Conservation (phyloP, 2,113 vertebrate genomes). For the Smithornis capensis region DNA sequence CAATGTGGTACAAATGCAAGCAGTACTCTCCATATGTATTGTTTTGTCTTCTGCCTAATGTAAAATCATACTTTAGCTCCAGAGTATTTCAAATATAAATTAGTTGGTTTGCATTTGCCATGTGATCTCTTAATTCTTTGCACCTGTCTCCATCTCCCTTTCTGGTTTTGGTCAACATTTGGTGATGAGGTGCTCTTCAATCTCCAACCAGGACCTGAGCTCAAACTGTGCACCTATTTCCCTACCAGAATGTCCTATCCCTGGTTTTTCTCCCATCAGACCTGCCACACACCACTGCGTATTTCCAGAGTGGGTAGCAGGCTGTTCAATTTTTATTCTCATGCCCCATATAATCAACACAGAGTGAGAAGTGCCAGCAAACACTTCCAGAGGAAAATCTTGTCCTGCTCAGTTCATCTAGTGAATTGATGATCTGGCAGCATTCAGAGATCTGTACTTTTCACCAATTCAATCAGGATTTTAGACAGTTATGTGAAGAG, state of each 20-base stretch:
- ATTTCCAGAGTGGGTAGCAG: neutral
- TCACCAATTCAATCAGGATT: neutral
- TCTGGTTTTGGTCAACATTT: neutral
- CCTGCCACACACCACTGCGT: neutral
- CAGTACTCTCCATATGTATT: conserved; percentile 47
- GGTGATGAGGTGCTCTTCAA: neutral
- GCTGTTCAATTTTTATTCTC: neutral
- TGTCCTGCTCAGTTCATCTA: neutral
- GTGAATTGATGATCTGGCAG: conserved; percentile 12
- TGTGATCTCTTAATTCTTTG: neutral
- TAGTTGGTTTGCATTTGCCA: neutral
- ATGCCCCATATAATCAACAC: neutral
- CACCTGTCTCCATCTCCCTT: neutral
- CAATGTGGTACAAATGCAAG: conserved; percentile 34
- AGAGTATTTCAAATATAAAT: conserved; percentile 17
- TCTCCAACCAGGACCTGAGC: neutral
- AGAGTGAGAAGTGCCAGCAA: neutral
- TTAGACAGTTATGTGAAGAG: conserved; percentile 29
- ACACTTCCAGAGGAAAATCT: conserved; percentile 12
- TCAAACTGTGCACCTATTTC: neutral
- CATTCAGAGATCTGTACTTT: neutral
- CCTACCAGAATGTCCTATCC: neutral
- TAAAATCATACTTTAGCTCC: neutral
- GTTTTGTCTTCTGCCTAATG: conserved; percentile 28
- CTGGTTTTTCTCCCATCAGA: neutral